A percentile compares a stretch with the other conserved stretches of the same genome.
Evolutionary conservation across 2,797 vertebrate genomes (phyloP).

Genomic region (Xenopus petersii): DNA sequence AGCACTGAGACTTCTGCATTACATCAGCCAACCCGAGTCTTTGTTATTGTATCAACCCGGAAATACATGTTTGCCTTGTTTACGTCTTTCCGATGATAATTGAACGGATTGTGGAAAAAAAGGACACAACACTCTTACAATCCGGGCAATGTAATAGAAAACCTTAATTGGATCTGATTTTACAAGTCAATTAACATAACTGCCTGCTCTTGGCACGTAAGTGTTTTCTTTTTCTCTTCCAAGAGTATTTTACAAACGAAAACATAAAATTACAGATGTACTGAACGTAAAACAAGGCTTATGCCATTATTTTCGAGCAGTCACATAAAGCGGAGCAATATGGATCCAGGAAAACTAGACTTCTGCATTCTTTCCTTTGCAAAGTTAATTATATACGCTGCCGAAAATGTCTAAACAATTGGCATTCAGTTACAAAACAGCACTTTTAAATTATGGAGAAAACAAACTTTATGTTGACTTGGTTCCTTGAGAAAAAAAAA

Average conservation of each 20-base stretch:
- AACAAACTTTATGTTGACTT: constrained; percentile 32
- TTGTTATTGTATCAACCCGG: background rate
- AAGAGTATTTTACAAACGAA: constrained; percentile 7
- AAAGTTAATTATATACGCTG: constrained; percentile 34
- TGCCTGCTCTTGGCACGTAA: constrained; percentile 1
- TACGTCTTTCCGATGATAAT: background rate
- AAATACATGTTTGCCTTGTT: background rate
- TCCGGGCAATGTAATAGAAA: constrained; percentile 6
- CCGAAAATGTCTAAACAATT: constrained; percentile 47
- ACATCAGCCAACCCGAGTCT: background rate
- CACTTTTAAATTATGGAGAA: constrained; percentile 31
- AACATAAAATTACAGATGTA: constrained; percentile 16
- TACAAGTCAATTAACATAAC: constrained; percentile 25
- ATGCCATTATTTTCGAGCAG: constrained; percentile 2
- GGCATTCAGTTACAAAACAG: constrained; percentile 37
- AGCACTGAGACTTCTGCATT: too few relatives aligned
- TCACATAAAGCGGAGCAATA: constrained; percentile 28
- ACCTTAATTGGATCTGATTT: constrained; percentile 12
- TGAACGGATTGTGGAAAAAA: background rate
- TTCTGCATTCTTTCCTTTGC: constrained; percentile 24
- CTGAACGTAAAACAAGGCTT: constrained; percentile 6
- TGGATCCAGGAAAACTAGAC: constrained; percentile 36
- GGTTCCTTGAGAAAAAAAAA: constrained; percentile 14
- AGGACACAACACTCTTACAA: background rate
- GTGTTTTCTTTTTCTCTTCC: constrained; percentile 17